Evolutionary conservation across 2,797 vertebrate genomes (phyloP).

Genomic region (Crax fasciolata): DNA sequence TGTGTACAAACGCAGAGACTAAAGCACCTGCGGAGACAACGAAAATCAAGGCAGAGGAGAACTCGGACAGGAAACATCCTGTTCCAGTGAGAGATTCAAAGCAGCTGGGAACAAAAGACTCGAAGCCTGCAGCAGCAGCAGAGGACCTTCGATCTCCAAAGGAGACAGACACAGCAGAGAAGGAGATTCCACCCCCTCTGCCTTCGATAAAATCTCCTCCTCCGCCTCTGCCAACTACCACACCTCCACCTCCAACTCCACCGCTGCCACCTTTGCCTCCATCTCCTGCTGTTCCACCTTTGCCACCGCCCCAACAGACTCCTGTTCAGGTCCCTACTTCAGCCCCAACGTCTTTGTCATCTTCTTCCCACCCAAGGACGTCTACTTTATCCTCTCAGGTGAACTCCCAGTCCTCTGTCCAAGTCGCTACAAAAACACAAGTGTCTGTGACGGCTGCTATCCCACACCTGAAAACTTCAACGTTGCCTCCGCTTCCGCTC

Average conservation of each 20-base stretch:
- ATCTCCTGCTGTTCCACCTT: conserved; percentile 80
- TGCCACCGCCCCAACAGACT: conserved; percentile 77
- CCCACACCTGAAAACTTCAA: conserved; percentile 94
- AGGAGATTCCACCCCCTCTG: conserved; percentile 79
- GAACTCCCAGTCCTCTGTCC: conserved; percentile 84
- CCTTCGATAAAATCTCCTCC: conserved; percentile 79
- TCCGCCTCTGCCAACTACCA: conserved; percentile 83
- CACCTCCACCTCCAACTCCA: conserved; percentile 82
- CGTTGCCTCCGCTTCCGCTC: conserved; percentile 93
- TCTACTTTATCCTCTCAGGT: conserved; percentile 84
- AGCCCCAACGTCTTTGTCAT: conserved; percentile 74
- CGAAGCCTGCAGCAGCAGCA: conserved; percentile 66
- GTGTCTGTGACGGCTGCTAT: conserved; percentile 82
- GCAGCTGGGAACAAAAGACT: conserved; percentile 80
- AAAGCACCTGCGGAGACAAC: conserved; percentile 77
- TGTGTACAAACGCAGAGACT: conserved; percentile 67
- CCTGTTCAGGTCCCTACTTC: conserved; percentile 73
- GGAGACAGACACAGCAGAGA: conserved; percentile 80
- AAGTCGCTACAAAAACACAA: conserved; percentile 81
- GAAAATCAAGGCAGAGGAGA: conserved; percentile 80
- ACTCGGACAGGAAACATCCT: conserved; percentile 80
- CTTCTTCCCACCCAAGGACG: conserved; percentile 82
- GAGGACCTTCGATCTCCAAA: conserved; percentile 82
- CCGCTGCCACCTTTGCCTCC: conserved; percentile 85
- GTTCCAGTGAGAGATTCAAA: conserved; percentile 76